Base-by-base conservation (phyloP, 2,797 vertebrate genomes). In the Microctenopoma steveboyesi region DNA sequence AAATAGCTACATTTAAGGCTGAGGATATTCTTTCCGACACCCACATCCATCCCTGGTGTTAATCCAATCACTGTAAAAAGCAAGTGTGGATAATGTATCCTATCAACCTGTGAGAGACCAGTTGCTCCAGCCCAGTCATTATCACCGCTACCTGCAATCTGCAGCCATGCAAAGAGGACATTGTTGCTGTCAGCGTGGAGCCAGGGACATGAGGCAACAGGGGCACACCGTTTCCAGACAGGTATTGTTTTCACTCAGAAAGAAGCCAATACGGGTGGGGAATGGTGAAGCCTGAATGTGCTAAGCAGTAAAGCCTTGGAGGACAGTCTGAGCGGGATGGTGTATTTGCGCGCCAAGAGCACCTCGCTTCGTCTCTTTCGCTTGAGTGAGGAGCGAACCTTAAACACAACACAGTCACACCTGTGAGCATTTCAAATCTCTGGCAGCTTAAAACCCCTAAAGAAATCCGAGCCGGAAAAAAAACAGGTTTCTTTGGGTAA, bases 401-500 rank as follows among this genome's bases (percentile, higher is more conserved):
- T 79, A 69, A 83, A 78, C 70, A 69, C 68, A 78, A 57, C 73
- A 80, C 73, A 75, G 76, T 85, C 69, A 69, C 84, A 88, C 80
- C 82, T 86, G 76, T 76, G 84, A 81, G 84, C 78, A 69, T 77
- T 86, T 80, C 63, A 81, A 76, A 85, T 82, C 72, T 74, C 70
- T 59, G 64, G 73, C 75, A 78, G 82, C 72, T 75, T 63, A 74
- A 57, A 39, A 54, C 64, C 71, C 75, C 64, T 74, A 28, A 14
- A 64, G 52, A 79, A 87, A 83, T 66, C 74, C 39, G 58, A 67
- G 67, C 22, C 2, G 28, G 74, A 72, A 76, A 55, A 76, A 55
- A 60, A 66, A 22, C 28, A 42, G 52, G 60, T 70, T 69, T 64
- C 27, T 57, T 63, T 18, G 12, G 56, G 35, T 76, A 37, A 84